Percentiles rank a stretch among this genome's conserved stretches.
phyloP scores from a whole-genome alignment of 2,888 invertebrate species.

The Drosophila anomalata region DNA sequence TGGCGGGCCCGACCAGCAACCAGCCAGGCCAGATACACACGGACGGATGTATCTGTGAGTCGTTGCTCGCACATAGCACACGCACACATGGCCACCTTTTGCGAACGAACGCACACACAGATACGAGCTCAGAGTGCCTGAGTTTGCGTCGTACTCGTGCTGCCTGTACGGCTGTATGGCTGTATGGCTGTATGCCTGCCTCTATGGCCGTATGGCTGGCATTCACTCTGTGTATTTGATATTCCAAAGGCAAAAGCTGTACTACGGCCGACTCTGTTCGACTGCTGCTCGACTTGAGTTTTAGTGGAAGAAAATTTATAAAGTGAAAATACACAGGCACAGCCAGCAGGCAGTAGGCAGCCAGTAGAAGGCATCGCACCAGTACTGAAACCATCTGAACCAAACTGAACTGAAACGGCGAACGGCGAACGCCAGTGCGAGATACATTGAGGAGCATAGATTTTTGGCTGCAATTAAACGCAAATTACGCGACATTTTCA shows the following conservation, averaged over 20 bases:
- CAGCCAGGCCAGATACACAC: conserved; percentile 59
- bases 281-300: conserved; percentile 56
- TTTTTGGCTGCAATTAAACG: conserved; percentile 65
- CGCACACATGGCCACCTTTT: conserved; percentile 4
- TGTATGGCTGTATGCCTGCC: conserved; percentile 16
- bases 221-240: conserved; percentile 80
- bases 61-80: conserved; percentile 16
- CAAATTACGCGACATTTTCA: conserved; percentile 73
- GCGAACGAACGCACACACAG: conserved; percentile 35
- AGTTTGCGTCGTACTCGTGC: conserved; percentile 75
- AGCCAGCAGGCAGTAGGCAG: conserved; percentile 46
- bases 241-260: conserved; percentile 80
- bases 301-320: conserved; percentile 79
- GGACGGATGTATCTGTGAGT: conserved; percentile 30
- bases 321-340: conserved; percentile 68
- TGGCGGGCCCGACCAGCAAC: conserved; percentile 9
- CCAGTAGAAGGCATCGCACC: neutral
- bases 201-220: conserved; percentile 63
- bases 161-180: conserved; percentile 40
- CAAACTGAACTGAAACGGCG: conserved; percentile 13
- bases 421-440: conserved; percentile 19
- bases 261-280: conserved; percentile 40
- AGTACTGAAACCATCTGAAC: conserved; percentile 17
- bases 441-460: conserved; percentile 43
- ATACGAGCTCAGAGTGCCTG: conserved; percentile 63